phyloP scores from a whole-genome alignment of 92 coral and sea anemone species.

The Meandrina meandrites region DNA sequence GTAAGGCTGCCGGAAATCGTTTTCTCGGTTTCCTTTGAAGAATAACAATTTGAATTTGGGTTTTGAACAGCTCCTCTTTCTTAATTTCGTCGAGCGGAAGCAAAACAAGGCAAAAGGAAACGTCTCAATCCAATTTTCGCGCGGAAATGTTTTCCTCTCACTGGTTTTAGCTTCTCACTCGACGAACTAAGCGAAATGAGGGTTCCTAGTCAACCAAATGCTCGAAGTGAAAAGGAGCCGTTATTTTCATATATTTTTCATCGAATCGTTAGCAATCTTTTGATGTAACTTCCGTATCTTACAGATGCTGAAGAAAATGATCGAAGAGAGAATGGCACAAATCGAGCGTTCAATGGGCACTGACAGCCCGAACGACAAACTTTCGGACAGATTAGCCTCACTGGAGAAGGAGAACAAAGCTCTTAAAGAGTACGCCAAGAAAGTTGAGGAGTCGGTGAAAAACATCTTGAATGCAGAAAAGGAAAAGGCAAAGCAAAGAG shows the following conservation, averaged over 20 bases:
- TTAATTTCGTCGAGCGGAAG: background rate
- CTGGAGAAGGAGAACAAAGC: conserved; percentile 83
- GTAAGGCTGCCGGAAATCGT: background rate
- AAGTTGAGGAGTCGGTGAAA: conserved; percentile 75
- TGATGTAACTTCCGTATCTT: background rate
- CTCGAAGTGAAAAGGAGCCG: too few relatives aligned
- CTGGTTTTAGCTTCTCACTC: background rate
- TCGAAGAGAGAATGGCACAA: conserved; percentile 78
- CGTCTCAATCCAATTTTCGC: too few relatives aligned
- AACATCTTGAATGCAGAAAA: conserved; percentile 57
- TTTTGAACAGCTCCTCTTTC: background rate
- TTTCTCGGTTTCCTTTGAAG: background rate
- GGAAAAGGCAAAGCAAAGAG: conserved; percentile 55
- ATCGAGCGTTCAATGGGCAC: conserved; percentile 65
- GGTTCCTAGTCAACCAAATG: background rate
- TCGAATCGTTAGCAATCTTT: background rate
- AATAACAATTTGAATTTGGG: background rate
- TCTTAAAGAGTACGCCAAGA: conserved; percentile 69
- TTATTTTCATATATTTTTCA: too few relatives aligned
- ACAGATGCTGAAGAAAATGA: conserved; percentile 73
- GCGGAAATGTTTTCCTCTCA: background rate
- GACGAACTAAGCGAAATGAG: background rate
- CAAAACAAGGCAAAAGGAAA: too few relatives aligned
- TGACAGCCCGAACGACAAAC: conserved; percentile 53
- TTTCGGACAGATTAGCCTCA: conserved; percentile 55